Evolutionary conservation across 2,113 vertebrate genomes (phyloP), one percentile per base, ranked within the genome.

Genomic region (Puntigrus tetrazona): DNA sequence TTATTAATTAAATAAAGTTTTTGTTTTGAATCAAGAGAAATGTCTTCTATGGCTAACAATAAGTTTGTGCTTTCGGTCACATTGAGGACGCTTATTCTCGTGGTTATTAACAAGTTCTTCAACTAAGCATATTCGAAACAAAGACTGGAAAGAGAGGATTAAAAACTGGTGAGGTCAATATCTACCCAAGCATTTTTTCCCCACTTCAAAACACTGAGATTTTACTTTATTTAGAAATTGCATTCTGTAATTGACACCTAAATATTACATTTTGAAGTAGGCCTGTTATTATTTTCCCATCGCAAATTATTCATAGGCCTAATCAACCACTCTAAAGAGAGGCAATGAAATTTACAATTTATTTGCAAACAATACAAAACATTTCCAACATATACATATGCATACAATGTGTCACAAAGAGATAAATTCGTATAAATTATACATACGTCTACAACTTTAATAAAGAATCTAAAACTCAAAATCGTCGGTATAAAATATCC

Each of bases 401-500:
- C 91, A 92, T 67, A 86, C 82, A 94, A 82, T 89, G 92, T 91
- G 92, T 81, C 85, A 92, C 89, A 92, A 80, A 47, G 27, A 45
- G 85, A 88, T 92, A 92, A 87, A 90, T 93, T 83, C 81, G 88
- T 93, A 94, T 94, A 95, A 95, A 94, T 95, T 94, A 94, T 93
- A 93, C 92, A 92, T 85, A 89, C 91, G 90, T 86, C 94, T 94
- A 95, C 86, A 91, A 87, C 88, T 89, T 90, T 90, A 91, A 95
- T 94, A 94, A 92, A 95, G 88, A 90, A 91, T 93, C 92, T 83
- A 89, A 88, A 88, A 93, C 85, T 86, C 87, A 90, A 88, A 91
- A 89, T 89, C 92, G 88, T 94, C 94, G 94, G 93, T 92, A 93
- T 94, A 93, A 92, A 94, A 95, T 92, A 55, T 94, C 93, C 94